Evolutionary conservation across 2,113 vertebrate species (phyloP).

Genomic region (Psophia crepitans): DNA sequence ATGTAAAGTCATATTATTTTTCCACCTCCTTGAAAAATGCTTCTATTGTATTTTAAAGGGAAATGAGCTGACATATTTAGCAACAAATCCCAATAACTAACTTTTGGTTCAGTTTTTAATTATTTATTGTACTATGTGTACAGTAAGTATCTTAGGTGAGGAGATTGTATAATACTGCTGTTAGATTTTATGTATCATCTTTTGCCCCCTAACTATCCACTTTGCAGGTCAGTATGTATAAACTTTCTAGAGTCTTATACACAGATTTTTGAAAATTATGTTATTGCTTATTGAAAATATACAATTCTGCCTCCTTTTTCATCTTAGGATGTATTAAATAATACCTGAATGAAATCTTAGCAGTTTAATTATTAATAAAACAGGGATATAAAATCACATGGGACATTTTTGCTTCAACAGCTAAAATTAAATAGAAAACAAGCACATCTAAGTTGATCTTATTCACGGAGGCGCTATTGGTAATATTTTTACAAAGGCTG

Average conservation of each 20-base stretch:
- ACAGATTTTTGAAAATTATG: background rate
- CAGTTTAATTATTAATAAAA: constrained; percentile 26
- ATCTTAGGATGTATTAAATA: constrained; percentile 25
- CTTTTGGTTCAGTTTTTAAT: background rate
- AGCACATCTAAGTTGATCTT: constrained; percentile 21
- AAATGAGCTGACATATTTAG: background rate
- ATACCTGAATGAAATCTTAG: background rate
- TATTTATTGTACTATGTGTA: background rate
- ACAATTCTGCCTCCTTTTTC: background rate
- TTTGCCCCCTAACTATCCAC: background rate
- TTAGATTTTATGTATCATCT: background rate
- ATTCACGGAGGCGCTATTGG: background rate
- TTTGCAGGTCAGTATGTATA: background rate
- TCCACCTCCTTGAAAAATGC: background rate
- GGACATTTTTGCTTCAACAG: background rate
- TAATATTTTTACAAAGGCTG: constrained; percentile 27
- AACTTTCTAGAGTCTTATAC: background rate
- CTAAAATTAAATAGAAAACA: constrained; percentile 39
- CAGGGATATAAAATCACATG: background rate
- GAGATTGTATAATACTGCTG: background rate
- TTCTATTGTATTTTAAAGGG: background rate
- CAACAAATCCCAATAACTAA: background rate
- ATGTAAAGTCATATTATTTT: background rate
- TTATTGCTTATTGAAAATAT: background rate
- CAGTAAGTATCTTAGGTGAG: background rate